Conservation (phyloP, 1,140 invertebrate genomes). For the Leptinotarsa lineolata region DNA sequence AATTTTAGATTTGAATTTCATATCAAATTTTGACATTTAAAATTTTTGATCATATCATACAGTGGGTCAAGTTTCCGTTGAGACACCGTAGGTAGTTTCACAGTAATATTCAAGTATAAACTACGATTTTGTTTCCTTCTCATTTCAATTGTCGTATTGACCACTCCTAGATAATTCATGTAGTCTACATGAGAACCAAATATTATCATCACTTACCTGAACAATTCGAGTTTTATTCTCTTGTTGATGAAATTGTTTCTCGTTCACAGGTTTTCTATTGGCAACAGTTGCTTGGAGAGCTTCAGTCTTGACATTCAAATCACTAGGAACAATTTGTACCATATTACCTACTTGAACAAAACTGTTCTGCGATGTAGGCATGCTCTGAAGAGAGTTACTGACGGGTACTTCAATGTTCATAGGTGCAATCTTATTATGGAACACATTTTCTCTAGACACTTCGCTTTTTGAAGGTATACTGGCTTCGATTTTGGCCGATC, state of each 20-base stretch:
- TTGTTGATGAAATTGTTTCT: not conserved
- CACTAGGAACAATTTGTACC: conserved; percentile 61
- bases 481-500: not conserved
- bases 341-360: conserved; percentile 62
- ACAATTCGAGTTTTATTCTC: conserved; percentile 22
- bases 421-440: not conserved
- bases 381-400: not conserved
- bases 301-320: conserved; percentile 22
- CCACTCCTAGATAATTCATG: too few species aligned
- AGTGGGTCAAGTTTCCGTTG: too few species aligned
- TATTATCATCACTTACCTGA: conserved; percentile 1
- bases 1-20: too few species aligned
- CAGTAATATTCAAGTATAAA: too few species aligned
- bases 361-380: not conserved
- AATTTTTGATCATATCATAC: too few species aligned
- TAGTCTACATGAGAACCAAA: too few species aligned
- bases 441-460: too few species aligned
- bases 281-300: not conserved
- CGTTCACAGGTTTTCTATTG: not conserved
- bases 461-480: not conserved
- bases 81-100: too few species aligned
- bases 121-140: too few species aligned
- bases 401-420: not conserved
- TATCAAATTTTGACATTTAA: too few species aligned
- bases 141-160: too few species aligned